A percentile compares a stretch with the other conserved stretches of the same genome.
Conservation (phyloP, 30 jellyfish, hydroid and myxozoan genomes). For the Pseudorhiza aurosa region DNA sequence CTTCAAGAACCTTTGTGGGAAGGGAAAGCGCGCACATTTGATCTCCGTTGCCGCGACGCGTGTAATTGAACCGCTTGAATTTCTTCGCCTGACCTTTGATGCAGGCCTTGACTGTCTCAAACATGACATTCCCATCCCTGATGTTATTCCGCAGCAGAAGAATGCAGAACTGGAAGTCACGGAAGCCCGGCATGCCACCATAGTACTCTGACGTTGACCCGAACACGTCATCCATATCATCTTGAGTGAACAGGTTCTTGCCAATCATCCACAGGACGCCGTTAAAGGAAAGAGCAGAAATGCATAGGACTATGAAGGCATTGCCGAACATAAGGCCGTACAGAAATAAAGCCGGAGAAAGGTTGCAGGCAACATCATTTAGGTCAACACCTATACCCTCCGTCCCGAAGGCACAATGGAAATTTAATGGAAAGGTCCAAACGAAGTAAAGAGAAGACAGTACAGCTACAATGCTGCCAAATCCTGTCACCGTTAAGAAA, state of each 20-base stretch:
- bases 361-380: conserved; percentile 67
- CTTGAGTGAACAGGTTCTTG: conserved; percentile 20
- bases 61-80: conserved; percentile 64
- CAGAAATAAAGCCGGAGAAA: conserved; percentile 73
- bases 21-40: conserved; percentile 14
- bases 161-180: conserved; percentile 78
- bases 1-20: conserved; percentile 60
- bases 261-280: conserved; percentile 81
- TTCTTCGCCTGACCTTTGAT: conserved; percentile 73
- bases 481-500: conserved; percentile 22
- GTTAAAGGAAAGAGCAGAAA: conserved; percentile 38
- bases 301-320: conserved; percentile 23
- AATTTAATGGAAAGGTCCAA: conserved; percentile 65
- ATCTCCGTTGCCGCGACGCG: conserved; percentile 66
- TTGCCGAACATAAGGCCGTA: conserved; percentile 59
- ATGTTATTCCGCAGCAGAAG: conserved; percentile 69
- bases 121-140: conserved; percentile 88
- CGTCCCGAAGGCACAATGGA: conserved; percentile 54
- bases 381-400: conserved; percentile 36
- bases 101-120: conserved; percentile 82
- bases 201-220: conserved; percentile 78
- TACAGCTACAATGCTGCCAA: conserved; percentile 46
- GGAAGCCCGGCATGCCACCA: conserved; percentile 89
- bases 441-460: conserved; percentile 18
- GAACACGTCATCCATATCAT: conserved; percentile 58